These are phyloP conservation scores for Loris lydekkerianus DNA, from an alignment of 2,797 vertebrate genomes.

Conservation along the genomic window DNA sequence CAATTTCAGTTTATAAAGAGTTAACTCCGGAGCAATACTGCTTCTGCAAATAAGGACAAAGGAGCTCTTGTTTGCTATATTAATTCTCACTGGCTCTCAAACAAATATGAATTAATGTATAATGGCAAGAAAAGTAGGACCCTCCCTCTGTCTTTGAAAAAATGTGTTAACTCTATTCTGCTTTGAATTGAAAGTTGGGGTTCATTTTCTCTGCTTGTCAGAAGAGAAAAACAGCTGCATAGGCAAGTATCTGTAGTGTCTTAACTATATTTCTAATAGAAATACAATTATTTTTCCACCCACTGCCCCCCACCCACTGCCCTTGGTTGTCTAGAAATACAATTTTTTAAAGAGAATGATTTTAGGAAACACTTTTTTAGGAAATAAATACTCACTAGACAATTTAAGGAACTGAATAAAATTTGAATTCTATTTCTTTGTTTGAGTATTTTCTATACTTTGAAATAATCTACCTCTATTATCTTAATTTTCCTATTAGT, in stretches of 20 bases:
- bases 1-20: constrained; percentile 7
- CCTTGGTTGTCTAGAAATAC: too few relatives aligned
- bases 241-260: not conserved
- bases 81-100: not conserved
- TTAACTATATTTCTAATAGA: not conserved
- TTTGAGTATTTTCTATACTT: not conserved
- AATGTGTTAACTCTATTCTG: not conserved
- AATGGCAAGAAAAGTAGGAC: not conserved
- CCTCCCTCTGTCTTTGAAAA: constrained; percentile 9
- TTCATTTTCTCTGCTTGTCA: not conserved
- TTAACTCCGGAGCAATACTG: not conserved
- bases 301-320: too few relatives aligned
- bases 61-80: not conserved
- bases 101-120: constrained; percentile 5
- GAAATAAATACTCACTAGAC: constrained; percentile 5
- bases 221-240: not conserved
- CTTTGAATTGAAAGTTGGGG: constrained; percentile 20
- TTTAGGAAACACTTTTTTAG: not conserved
- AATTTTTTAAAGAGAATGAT: constrained; percentile 16
- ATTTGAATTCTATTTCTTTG: constrained; percentile 38
- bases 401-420: not conserved
- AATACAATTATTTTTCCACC: not conserved
- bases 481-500: constrained; percentile 65
- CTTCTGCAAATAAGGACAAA: not conserved
- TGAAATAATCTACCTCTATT: constrained; percentile 37